A percentile compares a stretch with the other conserved stretches of the same genome.
Evolutionary conservation across 1,140 invertebrate genomes (phyloP).

Genomic region (Adoxophyes honmai): DNA sequence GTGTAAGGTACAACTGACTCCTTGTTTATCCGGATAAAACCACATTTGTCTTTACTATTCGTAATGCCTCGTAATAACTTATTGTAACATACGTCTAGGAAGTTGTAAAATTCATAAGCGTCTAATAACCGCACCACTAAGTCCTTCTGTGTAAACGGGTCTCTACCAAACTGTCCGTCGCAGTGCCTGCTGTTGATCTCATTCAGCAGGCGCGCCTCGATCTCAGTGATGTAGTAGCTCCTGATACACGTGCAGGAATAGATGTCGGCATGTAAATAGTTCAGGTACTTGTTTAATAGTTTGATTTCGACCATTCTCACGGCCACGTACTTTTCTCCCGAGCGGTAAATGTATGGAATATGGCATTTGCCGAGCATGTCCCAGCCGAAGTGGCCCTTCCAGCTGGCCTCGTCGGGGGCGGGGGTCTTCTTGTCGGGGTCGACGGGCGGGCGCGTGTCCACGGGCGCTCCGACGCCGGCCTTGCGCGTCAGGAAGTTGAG

Average conservation of each 20-base stretch:
- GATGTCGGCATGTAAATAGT: slow-evolving; percentile 88
- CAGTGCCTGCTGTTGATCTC: slow-evolving; percentile 96
- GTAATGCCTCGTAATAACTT: slow-evolving; percentile 84
- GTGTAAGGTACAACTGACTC: slow-evolving; percentile 96
- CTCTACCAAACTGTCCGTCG: slow-evolving; percentile 92
- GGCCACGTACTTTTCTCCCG: slow-evolving; percentile 91
- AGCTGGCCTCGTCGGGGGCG: slow-evolving; percentile 87
- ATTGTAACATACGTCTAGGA: slow-evolving; percentile 91
- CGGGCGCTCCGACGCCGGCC: slow-evolving; percentile 51
- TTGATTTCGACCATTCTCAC: slow-evolving; percentile 94
- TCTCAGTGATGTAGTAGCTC: slow-evolving; percentile 95
- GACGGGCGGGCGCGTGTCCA: slow-evolving; percentile 39
- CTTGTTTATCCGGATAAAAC: slow-evolving; percentile 95
- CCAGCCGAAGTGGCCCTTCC: slow-evolving; percentile 94
- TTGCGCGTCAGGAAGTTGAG: slow-evolving; percentile 79
- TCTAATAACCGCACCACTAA: slow-evolving; percentile 92
- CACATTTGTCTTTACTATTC: slow-evolving; percentile 88
- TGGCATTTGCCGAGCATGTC: slow-evolving; percentile 88
- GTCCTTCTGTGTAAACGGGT: slow-evolving; percentile 93
- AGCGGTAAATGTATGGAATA: slow-evolving; percentile 92
- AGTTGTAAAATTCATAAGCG: slow-evolving; percentile 93
- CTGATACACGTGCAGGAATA: slow-evolving; percentile 92
- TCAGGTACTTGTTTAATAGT: slow-evolving; percentile 90
- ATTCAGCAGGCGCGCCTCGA: slow-evolving; percentile 92
- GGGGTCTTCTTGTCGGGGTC: slow-evolving; percentile 69